Conservation (phyloP, 1,140 invertebrate species). For the Eurosta solidaginis region DNA sequence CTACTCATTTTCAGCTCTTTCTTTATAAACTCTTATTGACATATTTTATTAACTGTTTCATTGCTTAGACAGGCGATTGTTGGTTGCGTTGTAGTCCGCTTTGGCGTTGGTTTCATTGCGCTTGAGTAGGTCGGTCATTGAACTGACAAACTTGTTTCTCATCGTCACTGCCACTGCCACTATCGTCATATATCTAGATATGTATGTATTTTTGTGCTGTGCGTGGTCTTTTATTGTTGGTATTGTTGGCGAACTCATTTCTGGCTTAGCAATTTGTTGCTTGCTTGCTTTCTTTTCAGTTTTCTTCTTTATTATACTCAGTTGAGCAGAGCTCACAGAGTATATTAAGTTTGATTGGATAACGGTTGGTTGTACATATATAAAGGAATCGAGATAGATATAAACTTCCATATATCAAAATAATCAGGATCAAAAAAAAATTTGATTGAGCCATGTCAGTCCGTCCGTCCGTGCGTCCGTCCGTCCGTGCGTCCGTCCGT, state of each 20-base stretch:
- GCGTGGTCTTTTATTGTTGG: neutral
- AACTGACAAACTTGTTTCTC: slow-evolving; percentile 56
- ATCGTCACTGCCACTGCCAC: slow-evolving; percentile 5
- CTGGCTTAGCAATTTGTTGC: neutral
- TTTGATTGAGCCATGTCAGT: too few species aligned
- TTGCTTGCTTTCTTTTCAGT: neutral
- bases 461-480: too few species aligned
- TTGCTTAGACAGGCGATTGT: neutral
- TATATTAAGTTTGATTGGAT: too few species aligned
- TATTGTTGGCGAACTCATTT: neutral
- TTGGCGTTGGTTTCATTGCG: slow-evolving; percentile 43
- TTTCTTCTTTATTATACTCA: too few species aligned
- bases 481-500: too few species aligned
- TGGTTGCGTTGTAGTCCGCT: neutral
- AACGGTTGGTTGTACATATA: too few species aligned
- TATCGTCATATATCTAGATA: too few species aligned
- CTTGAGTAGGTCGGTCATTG: slow-evolving; percentile 62
- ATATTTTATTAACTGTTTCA: neutral
- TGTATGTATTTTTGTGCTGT: neutral
- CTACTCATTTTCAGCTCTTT: neutral
- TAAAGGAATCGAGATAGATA: too few species aligned
- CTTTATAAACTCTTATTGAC: neutral
- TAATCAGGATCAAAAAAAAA: too few species aligned
- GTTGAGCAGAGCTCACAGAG: too few species aligned
- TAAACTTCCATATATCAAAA: too few species aligned